Conservation (phyloP, 2,113 vertebrate species). For the Xerus inauris region DNA sequence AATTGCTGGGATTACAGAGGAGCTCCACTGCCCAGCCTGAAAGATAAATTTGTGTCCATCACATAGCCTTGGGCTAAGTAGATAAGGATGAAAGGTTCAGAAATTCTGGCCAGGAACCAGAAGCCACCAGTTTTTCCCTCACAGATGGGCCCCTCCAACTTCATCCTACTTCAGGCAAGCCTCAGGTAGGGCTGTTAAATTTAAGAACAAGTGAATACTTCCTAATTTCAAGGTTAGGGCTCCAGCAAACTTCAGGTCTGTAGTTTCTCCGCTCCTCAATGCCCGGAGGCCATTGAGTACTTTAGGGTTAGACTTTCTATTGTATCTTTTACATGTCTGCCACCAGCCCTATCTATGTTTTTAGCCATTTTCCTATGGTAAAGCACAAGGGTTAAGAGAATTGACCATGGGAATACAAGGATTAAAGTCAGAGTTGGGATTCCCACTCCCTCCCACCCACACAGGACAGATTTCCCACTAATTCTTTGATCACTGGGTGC, state of each 20-base stretch:
- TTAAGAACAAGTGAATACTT: neutral
- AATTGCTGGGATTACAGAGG: no score
- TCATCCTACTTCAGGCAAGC: neutral
- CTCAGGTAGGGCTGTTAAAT: neutral
- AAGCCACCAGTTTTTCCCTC: neutral
- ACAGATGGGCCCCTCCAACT: neutral
- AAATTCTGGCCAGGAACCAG: neutral
- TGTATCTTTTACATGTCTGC: neutral
- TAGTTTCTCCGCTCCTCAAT: neutral
- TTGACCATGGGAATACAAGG: constrained; percentile 74
- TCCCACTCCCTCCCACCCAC: constrained; percentile 62
- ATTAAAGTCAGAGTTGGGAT: constrained; percentile 27
- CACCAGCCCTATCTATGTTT: constrained; percentile 46
- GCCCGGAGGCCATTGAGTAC: neutral
- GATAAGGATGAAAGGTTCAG: neutral
- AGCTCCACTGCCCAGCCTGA: no score
- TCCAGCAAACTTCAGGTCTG: neutral
- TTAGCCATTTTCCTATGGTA: constrained; percentile 35
- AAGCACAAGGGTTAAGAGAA: constrained; percentile 62
- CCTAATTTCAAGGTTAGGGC: neutral
- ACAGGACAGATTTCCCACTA: constrained; percentile 59
- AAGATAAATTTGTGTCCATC: neutral
- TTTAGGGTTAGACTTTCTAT: constrained; percentile 46
- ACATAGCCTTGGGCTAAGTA: neutral
- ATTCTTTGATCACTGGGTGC: constrained; percentile 58